Evolutionary conservation across 2,888 invertebrate species (phyloP).

Genomic region (Tridacna crocea): DNA sequence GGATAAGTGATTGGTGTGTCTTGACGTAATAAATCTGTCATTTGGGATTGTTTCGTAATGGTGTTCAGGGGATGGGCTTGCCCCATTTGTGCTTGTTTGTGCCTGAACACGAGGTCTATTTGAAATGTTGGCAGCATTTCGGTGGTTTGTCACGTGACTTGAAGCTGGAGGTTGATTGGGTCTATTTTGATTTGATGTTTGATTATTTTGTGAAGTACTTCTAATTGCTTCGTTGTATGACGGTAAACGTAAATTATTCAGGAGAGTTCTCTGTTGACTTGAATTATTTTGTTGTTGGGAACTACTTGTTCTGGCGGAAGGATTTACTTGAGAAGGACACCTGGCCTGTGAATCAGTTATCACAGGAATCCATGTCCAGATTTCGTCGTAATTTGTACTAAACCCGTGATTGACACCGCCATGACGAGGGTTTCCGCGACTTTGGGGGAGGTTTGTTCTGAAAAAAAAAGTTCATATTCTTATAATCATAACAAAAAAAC

Average conservation of each 20-base stretch:
- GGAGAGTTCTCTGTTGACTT: slow-evolving; percentile 20
- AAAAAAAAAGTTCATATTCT: not conserved
- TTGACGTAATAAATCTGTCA: slow-evolving; percentile 18
- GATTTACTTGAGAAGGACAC: slow-evolving; percentile 52
- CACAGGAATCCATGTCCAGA: slow-evolving; percentile 73
- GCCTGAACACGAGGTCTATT: not conserved
- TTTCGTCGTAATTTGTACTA: slow-evolving; percentile 66
- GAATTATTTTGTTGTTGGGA: slow-evolving; percentile 21
- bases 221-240: slow-evolving; percentile 50
- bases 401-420: slow-evolving; percentile 69
- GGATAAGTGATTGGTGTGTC: not conserved
- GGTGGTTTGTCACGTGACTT: not conserved
- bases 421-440: slow-evolving; percentile 34
- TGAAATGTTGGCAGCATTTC: not conserved
- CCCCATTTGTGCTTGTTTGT: not conserved
- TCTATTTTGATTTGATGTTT: slow-evolving; percentile 19
- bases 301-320: slow-evolving; percentile 40
- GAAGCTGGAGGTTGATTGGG: not conserved
- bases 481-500: not conserved
- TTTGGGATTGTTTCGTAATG: slow-evolving; percentile 53
- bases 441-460: not conserved
- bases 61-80: slow-evolving; percentile 2
- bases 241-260: slow-evolving; percentile 37
- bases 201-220: slow-evolving; percentile 7
- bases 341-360: slow-evolving; percentile 58